Base-by-base conservation (phyloP, 2,888 invertebrate species). In the Pammene fasciana region DNA sequence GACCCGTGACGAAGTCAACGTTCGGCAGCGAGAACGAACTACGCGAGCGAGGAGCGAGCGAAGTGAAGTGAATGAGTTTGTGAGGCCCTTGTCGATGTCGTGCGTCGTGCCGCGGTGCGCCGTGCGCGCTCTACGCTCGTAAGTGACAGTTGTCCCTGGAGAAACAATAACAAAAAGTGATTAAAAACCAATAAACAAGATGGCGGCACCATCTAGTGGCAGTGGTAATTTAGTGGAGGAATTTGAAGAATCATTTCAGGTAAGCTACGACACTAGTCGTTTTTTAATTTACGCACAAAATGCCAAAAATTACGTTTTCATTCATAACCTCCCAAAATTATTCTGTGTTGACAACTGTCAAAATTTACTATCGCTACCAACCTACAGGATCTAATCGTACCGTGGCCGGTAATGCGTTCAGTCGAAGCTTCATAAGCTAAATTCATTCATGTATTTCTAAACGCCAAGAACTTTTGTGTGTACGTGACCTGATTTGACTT, bases 211-310 rank as follows among this genome's bases (percentile, higher is more conserved):
- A 72, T 96, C 96, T 71, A 97, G 96, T 83, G 97, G 96, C 72
- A 96, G 95, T 86, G 96, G 97, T 54, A 97, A 97, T 92, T 90
- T 97, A 65, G 97, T 97, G 65, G 97, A 97, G 82, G 97, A 97
- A 87, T 97, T 97, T 80, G 97, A 97, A 88, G 97, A 97, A 92
- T 96, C 97, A 4, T 97, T 97, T 89, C 97, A 97, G 94, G 96
- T 96, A 92, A 86, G 81, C 72, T 62, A 14, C 56, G 7, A 7
- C 45, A 34, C 60, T 38, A 34, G 11, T 45, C 18, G 13, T 50
- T 43, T 34, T 60, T 64, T 68, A 67, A 55, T 65, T 50, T 60
- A 57, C 52, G 70, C 56, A 11, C 52, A 65, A 64, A 66, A 54
- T 62, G 57, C 68, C 18, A 68, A 72, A 72, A 74, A 72, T 64